Conservation (phyloP, 2,888 invertebrate species). For the Troides oblongomaculatus region DNA sequence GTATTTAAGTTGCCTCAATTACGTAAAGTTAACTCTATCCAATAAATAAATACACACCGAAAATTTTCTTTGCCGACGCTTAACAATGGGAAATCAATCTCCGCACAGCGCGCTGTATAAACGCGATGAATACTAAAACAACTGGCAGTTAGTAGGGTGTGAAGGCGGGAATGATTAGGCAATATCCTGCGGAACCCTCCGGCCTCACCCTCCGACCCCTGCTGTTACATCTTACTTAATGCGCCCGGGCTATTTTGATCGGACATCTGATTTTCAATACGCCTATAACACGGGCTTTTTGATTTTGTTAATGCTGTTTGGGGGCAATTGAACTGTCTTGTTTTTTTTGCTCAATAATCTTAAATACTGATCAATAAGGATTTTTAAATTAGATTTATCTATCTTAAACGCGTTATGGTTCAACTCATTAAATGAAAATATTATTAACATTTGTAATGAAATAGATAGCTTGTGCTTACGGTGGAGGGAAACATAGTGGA, state of each 20-base stretch:
- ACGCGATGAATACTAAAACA: conserved; percentile 77
- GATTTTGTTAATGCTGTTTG: conserved; percentile 22
- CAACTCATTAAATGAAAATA: no score
- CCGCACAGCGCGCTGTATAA: conserved; percentile 49
- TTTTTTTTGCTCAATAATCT: conserved; percentile 7
- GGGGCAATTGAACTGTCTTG: conserved; percentile 7
- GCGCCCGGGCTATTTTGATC: conserved; percentile 61
- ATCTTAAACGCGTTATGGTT: no score
- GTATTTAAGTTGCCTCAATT: background rate
- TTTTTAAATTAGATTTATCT: background rate
- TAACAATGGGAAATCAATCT: conserved; percentile 70
- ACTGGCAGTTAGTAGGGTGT: conserved; percentile 75
- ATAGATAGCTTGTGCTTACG: no score
- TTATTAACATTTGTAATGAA: no score
- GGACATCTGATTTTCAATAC: conserved; percentile 65
- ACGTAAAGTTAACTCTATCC: background rate
- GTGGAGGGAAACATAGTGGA: no score
- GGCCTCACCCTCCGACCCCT: conserved; percentile 60
- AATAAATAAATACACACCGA: background rate
- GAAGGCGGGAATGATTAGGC: conserved; percentile 77
- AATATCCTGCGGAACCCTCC: conserved; percentile 71
- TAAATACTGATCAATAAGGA: background rate
- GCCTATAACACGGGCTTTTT: conserved; percentile 21
- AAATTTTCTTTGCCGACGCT: conserved; percentile 50
- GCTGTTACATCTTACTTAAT: conserved; percentile 73